phyloP scores from a whole-genome alignment of 2,797 vertebrate species.

The Sebastes flavidus region DNA sequence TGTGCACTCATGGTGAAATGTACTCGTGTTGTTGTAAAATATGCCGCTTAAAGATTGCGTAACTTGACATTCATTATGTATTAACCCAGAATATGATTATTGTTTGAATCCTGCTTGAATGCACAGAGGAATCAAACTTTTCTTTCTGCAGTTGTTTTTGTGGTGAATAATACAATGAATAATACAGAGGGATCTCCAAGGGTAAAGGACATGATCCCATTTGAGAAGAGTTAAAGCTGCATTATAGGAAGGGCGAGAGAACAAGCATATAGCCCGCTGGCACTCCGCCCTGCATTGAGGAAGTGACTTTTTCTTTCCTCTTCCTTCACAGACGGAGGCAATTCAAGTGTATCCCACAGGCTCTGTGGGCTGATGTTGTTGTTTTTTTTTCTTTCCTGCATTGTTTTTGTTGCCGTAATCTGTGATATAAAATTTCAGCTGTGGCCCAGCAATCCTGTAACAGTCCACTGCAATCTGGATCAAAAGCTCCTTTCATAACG shows the following conservation, averaged over 20 bases:
- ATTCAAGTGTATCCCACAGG: slow-evolving; percentile 21
- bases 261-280: background rate
- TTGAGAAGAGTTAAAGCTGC: slow-evolving; percentile 4
- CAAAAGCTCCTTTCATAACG: slow-evolving; percentile 65
- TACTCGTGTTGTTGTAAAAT: background rate
- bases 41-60: background rate
- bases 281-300: slow-evolving; percentile 42
- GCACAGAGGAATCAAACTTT: background rate
- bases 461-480: slow-evolving; percentile 61
- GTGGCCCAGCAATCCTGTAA: slow-evolving; percentile 43
- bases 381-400: background rate
- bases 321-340: slow-evolving; percentile 48
- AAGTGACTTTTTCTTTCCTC: slow-evolving; percentile 61
- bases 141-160: background rate
- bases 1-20: background rate
- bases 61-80: background rate
- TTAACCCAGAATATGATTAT: background rate
- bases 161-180: background rate
- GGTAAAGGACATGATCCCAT: background rate
- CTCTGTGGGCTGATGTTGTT: background rate
- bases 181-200: background rate
- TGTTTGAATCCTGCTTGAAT: background rate
- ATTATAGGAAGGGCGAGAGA: background rate
- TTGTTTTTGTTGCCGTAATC: slow-evolving; percentile 54
- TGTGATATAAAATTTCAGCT: slow-evolving; percentile 52